Evolutionary conservation across 2,888 invertebrate species (phyloP).

Genomic region (Icerya purchasi): DNA sequence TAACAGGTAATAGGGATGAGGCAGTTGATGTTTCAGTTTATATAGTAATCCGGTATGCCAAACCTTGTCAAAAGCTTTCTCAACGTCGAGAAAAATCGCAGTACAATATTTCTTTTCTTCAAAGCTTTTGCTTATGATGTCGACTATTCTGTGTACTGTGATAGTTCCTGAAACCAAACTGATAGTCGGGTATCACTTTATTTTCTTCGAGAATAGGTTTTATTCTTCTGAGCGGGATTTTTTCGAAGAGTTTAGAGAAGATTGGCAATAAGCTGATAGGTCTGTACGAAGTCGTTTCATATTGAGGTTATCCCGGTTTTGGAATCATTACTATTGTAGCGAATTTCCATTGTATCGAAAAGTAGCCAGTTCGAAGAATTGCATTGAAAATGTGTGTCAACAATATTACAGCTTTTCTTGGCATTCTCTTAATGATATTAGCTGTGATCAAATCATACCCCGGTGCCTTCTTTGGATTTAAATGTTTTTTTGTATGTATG

Average conservation of each 20-base stretch:
- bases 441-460: too few species aligned
- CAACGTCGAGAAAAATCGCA: neutral
- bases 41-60: neutral
- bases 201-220: neutral
- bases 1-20: neutral
- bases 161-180: neutral
- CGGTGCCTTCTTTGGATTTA: too few species aligned
- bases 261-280: too few species aligned
- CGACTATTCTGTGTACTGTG: neutral
- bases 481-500: too few species aligned
- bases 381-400: too few species aligned
- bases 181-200: neutral
- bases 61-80: neutral
- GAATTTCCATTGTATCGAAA: too few species aligned
- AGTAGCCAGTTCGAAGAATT: too few species aligned
- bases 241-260: neutral
- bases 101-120: neutral
- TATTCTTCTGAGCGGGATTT: neutral
- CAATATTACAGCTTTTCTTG: too few species aligned
- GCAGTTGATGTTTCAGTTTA: neutral
- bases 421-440: too few species aligned
- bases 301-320: too few species aligned
- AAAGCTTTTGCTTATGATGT: neutral
- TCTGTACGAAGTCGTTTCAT: too few species aligned
- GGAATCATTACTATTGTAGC: too few species aligned